Percentiles rank a stretch among this genome's conserved stretches.
These are phyloP conservation scores for Montifringilla adamsi DNA, from an alignment of 2,113 vertebrate genomes.

Conservation along the genomic window DNA sequence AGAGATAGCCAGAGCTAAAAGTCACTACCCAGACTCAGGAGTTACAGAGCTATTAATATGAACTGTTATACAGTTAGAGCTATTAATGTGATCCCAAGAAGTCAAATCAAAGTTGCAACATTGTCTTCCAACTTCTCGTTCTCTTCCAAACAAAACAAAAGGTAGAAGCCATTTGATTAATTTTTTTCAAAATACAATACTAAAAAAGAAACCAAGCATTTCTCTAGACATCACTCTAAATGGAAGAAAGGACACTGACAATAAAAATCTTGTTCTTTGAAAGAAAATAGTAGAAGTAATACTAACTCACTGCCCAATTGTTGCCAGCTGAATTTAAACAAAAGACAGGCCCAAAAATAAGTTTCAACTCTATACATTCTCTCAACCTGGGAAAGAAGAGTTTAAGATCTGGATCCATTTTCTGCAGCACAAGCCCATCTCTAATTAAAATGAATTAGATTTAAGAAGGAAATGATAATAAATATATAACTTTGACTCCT, in stretches of 20 bases:
- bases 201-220: background rate
- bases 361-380: background rate
- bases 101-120: background rate
- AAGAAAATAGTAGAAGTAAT: background rate
- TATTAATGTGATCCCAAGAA: background rate
- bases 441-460: constrained; percentile 19
- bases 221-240: background rate
- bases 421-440: background rate
- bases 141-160: background rate
- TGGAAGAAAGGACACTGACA: background rate
- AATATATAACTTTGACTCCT: background rate
- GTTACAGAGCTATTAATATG: background rate
- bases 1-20: background rate
- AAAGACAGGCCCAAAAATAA: background rate
- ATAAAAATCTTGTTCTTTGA: background rate
- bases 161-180: background rate
- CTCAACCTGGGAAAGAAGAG: background rate
- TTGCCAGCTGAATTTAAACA: background rate
- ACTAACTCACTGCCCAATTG: background rate
- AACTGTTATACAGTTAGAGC: too few species aligned
- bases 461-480: background rate
- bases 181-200: background rate
- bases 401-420: background rate
- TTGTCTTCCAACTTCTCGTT: background rate
- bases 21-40: background rate